These are phyloP conservation scores for Drosophila formosana DNA, from an alignment of 2,888 invertebrate species.

Conservation along the genomic window DNA sequence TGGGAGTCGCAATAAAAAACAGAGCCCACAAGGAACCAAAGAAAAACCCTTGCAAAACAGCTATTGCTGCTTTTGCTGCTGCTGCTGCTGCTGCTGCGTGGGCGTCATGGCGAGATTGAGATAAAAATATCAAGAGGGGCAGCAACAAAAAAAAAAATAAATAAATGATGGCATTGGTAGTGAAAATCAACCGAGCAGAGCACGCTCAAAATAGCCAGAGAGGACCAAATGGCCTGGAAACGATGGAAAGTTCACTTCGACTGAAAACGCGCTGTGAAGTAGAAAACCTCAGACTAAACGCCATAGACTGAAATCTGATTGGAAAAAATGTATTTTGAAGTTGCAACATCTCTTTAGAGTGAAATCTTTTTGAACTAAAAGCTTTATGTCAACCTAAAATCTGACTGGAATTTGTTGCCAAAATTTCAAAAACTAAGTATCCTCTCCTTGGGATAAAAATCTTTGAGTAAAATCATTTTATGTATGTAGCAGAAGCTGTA, in stretches of 20 bases:
- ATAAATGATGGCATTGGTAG: constrained; percentile 45
- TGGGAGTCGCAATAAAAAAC: constrained; percentile 14
- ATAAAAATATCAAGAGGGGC: constrained; percentile 32
- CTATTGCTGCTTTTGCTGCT: too few relatives aligned
- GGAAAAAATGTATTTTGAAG: too few relatives aligned
- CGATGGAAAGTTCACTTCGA: constrained; percentile 4
- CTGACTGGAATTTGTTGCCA: too few relatives aligned
- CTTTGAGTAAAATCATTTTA: too few relatives aligned
- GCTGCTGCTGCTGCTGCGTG: constrained; percentile 7
- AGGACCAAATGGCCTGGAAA: constrained; percentile 62
- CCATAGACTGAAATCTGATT: neutral
- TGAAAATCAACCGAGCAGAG: constrained; percentile 36
- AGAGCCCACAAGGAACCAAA: neutral
- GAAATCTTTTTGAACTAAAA: too few relatives aligned
- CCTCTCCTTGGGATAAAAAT: too few relatives aligned
- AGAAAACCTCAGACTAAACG: neutral
- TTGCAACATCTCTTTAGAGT: too few relatives aligned
- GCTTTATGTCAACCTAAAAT: too few relatives aligned
- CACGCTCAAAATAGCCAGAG: constrained; percentile 54
- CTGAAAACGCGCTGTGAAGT: neutral
- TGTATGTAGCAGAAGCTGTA: too few relatives aligned
- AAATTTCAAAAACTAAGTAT: too few relatives aligned
- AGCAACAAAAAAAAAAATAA: constrained; percentile 20
- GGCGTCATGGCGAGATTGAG: constrained; percentile 21
- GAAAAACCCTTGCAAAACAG: neutral